Base-by-base conservation (phyloP, 2,797 vertebrate genomes). In the Enteromius unitaeniatus region DNA sequence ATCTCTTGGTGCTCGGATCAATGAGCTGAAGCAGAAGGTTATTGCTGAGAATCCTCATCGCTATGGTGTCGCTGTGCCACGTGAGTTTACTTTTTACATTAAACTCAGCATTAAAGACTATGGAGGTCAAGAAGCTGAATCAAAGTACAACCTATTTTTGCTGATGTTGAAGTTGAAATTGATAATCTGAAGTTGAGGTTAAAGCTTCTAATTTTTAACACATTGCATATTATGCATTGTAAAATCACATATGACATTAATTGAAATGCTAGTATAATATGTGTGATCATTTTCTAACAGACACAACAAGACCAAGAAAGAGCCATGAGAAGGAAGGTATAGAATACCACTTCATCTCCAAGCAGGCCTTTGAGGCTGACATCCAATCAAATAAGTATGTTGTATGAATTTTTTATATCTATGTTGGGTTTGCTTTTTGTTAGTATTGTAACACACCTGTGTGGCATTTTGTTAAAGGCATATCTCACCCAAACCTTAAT, bases 321-420 rank as follows among this genome's bases (percentile, higher is more conserved):
- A 93, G 92, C 90, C 96, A 98, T 0, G 97, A 99, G 92, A 96
- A 96, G 77, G 97, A 97, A 64, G 97, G 97, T 21, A 93, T 98
- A 21, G 97, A 99, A 74, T 99, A 99, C 88, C 96, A 98, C 92
- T 99, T 99, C 87, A 95, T 97, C 88, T 94, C 95, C 47, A 98
- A 96, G 91, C 94, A 96, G 51, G 94, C 95, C 0, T 99, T 99
- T 60, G 97, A 99, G 90, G 94, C 93, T 0, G 96, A 97, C 87
- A 91, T 97, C 76, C 96, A 96, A 79, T 95, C 93, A 67, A 95
- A 95, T 92, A 99, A 95, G 97, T 98, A 86, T 86, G 96, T 92
- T 69, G 40, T 34, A 64, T 69, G 2, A 78, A 15, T 23, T 73
- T 68, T 70, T 47, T 47, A 40, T 51, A 10, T 28, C 19, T n/a